phyloP scores from a whole-genome alignment of 2,797 vertebrate species.

The Sternotherus odoratus region DNA sequence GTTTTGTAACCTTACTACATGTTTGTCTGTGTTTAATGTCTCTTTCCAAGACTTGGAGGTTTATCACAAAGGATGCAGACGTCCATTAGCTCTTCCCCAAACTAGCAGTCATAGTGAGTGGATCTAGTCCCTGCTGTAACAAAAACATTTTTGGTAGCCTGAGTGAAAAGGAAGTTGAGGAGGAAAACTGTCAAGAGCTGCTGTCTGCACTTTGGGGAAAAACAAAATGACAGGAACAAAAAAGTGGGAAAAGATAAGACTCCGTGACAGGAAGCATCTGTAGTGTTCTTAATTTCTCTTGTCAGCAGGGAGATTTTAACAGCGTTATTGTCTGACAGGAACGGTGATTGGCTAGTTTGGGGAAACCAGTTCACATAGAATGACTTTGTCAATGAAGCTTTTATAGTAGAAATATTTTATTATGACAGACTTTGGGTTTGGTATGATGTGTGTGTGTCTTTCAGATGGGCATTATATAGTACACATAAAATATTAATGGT shows the following conservation, averaged over 20 bases:
- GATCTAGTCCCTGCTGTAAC: conserved; percentile 33
- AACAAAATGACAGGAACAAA: conserved; percentile 71
- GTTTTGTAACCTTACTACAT: neutral
- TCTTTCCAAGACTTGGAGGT: neutral
- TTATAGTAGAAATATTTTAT: neutral
- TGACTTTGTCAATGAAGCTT: neutral
- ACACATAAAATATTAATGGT: neutral
- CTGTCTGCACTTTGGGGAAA: conserved; percentile 51
- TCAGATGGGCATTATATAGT: neutral
- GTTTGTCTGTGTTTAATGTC: conserved; percentile 4
- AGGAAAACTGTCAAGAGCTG: conserved; percentile 76
- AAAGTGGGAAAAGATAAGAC: conserved; percentile 64
- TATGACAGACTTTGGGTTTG: neutral
- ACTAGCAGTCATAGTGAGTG: neutral
- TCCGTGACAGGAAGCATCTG: conserved; percentile 55
- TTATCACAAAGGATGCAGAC: neutral
- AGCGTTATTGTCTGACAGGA: neutral
- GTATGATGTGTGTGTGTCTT: neutral
- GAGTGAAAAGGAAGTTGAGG: conserved; percentile 59
- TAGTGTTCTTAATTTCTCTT: conserved; percentile 50
- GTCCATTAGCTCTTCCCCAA: neutral
- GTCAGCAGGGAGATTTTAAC: neutral
- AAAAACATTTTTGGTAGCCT: conserved; percentile 27
- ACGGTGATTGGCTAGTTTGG: conserved; percentile 39
- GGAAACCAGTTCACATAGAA: neutral